Conservation (phyloP, 2,113 vertebrate genomes). For the Orientallactaga bullata region DNA sequence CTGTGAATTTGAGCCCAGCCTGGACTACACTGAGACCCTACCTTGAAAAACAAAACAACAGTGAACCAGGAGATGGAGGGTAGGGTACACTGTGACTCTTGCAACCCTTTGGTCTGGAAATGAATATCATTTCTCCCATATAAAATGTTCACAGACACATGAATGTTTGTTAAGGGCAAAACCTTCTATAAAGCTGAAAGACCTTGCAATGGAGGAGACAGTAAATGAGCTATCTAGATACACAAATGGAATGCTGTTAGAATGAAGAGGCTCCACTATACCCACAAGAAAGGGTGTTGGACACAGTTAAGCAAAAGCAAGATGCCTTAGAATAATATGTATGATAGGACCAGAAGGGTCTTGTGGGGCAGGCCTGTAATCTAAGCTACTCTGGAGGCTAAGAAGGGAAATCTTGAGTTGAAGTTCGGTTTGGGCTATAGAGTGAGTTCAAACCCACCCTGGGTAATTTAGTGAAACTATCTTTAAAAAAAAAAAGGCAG, state of each 20-base stretch:
- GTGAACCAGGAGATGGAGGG: not conserved
- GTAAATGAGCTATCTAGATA: not conserved
- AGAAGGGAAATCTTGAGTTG: too few species aligned
- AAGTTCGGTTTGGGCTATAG: too few species aligned
- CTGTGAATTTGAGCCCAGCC: too few species aligned
- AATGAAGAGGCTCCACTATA: too few species aligned
- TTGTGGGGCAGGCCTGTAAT: too few species aligned
- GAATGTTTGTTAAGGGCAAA: not conserved
- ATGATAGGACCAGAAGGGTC: not conserved
- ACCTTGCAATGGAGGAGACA: not conserved
- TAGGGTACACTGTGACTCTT: not conserved
- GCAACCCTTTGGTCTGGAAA: not conserved
- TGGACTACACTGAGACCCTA: too few species aligned
- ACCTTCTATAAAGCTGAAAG: not conserved
- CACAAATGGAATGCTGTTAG: not conserved
- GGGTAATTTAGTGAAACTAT: too few species aligned
- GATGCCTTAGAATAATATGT: not conserved
- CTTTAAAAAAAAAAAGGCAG: too few species aligned
- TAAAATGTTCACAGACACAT: not conserved
- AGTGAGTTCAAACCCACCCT: too few species aligned
- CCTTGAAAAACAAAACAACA: too few species aligned
- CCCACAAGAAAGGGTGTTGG: not conserved
- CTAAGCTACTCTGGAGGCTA: too few species aligned
- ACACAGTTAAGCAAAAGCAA: not conserved
- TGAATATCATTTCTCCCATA: not conserved